Conservation (phyloP, 2,113 vertebrate species). For the Cyanoderma ruficeps region DNA sequence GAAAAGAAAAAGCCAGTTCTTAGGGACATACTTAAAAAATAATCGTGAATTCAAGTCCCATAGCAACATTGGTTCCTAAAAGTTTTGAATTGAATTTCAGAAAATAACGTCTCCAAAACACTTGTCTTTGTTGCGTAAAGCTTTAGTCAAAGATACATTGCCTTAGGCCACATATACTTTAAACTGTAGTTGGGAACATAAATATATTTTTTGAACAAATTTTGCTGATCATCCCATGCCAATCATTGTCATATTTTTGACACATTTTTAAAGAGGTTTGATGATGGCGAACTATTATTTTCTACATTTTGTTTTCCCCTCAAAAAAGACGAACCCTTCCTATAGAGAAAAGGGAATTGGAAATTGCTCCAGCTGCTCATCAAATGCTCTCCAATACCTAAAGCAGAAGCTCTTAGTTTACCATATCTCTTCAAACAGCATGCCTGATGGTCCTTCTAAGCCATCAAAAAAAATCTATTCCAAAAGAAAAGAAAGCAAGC, state of each 20-base stretch:
- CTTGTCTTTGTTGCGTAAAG: not conserved
- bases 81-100: not conserved
- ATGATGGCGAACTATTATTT: not conserved
- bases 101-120: not conserved
- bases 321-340: rapidly evolving
- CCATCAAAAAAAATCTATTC: not conserved
- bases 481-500: not conserved
- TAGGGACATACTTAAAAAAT: not conserved
- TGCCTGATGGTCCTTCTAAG: not conserved
- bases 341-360: not conserved
- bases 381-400: not conserved
- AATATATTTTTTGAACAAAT: not conserved
- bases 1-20: not conserved
- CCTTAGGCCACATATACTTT: not conserved
- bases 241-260: not conserved
- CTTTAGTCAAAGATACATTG: not conserved
- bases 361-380: not conserved
- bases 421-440: not conserved
- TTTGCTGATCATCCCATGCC: not conserved
- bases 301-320: rapidly evolving
- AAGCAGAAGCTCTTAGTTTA: not conserved
- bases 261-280: not conserved
- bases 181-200: not conserved
- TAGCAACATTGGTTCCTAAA: not conserved
- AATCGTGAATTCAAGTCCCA: not conserved